Percentiles rank a stretch among this genome's conserved stretches.
Evolutionary conservation across 2,113 vertebrate species (phyloP).

Genomic region (Porphyrio hochstetteri): DNA sequence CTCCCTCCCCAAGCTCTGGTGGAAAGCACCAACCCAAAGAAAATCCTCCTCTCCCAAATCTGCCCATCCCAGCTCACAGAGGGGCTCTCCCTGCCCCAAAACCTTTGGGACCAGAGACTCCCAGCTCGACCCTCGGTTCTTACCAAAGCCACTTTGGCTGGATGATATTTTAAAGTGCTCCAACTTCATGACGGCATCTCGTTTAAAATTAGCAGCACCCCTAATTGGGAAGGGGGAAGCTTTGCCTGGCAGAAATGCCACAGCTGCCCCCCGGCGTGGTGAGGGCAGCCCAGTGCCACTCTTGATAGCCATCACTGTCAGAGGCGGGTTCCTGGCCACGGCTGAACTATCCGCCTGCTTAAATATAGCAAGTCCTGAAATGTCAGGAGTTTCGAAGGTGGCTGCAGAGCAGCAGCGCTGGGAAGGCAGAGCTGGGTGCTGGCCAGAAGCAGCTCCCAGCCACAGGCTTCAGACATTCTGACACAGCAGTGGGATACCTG

Average conservation of each 20-base stretch:
- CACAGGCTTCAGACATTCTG: not conserved
- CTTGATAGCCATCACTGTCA: constrained; percentile 32
- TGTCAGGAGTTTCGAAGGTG: not conserved
- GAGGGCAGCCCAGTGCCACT: not conserved
- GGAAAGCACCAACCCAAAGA: not conserved
- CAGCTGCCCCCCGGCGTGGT: fast-evolving
- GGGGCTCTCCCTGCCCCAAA: not conserved
- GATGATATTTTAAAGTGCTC: not conserved
- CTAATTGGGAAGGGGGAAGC: not conserved
- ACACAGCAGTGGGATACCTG: not conserved
- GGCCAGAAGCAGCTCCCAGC: not conserved
- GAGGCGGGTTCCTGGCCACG: not conserved
- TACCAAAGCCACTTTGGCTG: not conserved
- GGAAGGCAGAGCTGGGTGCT: not conserved
- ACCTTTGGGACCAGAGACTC: not conserved
- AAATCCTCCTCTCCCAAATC: not conserved
- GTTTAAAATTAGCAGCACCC: constrained; percentile 31
- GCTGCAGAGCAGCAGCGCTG: not conserved
- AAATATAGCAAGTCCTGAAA: constrained; percentile 28
- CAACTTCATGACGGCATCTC: not conserved
- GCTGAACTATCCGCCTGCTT: not conserved
- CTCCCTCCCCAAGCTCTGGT: not conserved
- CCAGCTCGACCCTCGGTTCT: not conserved
- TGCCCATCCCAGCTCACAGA: not conserved
- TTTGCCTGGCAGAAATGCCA: constrained; percentile 24